Conservation (phyloP, 2,113 vertebrate species). For the Sphyrna mokarran region DNA sequence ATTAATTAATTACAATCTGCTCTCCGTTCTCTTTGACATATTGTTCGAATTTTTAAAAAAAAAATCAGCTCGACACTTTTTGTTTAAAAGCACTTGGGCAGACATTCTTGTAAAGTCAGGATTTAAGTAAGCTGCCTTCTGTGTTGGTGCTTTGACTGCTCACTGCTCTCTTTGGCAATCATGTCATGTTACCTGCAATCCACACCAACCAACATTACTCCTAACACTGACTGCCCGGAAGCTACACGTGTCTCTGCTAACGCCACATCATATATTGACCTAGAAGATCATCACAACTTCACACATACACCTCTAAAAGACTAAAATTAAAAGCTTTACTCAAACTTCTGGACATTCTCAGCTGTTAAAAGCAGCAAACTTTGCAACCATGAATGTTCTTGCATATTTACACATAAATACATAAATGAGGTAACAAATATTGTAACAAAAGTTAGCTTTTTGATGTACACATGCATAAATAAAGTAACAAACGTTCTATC, state of each 20-base stretch:
- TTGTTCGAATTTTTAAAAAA: not conserved
- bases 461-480: not conserved
- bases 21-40: not conserved
- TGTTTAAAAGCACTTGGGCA: not conserved
- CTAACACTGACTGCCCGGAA: not conserved
- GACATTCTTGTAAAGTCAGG: not conserved
- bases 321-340: not conserved
- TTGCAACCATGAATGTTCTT: not conserved
- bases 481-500: not conserved
- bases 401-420: not conserved
- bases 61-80: not conserved
- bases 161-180: too few relatives aligned
- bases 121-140: not conserved
- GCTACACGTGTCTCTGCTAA: not conserved
- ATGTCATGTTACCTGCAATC: not conserved
- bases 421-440: not conserved
- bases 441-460: not conserved
- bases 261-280: constrained; percentile 21
- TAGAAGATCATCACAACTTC: not conserved
- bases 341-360: not conserved
- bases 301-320: not conserved
- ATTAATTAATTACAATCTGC: not conserved
- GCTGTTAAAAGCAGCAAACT: not conserved
- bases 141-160: not conserved
- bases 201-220: not conserved